Evolutionary conservation across 2,888 invertebrate species (phyloP).

Genomic region (Drosophila picticornis): DNA sequence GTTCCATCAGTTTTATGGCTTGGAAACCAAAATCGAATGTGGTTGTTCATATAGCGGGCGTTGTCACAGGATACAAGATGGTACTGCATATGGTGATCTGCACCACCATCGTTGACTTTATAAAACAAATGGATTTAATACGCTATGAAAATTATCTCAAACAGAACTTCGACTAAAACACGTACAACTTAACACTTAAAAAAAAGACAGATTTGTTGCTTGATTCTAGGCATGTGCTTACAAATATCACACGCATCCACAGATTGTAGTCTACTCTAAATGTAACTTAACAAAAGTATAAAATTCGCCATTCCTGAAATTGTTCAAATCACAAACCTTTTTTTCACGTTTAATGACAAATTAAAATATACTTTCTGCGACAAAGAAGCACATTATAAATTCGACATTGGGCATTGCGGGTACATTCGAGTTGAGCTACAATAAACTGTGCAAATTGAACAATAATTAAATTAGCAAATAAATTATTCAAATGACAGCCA

Average conservation of each 20-base stretch:
- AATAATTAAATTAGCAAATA: constrained; percentile 75
- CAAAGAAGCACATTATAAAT: constrained; percentile 11
- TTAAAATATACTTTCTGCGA: not conserved
- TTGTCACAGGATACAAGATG: constrained; percentile 24
- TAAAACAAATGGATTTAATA: constrained; percentile 38
- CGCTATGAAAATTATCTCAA: constrained; percentile 17
- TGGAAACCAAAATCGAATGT: not conserved
- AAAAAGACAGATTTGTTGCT: not conserved
- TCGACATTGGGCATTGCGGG: constrained; percentile 1
- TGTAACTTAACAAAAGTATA: not conserved
- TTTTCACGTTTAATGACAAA: not conserved
- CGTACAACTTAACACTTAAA: not conserved
- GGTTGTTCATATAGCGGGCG: not conserved
- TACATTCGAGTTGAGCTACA: constrained; percentile 26
- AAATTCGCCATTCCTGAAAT: not conserved
- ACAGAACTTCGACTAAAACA: not conserved
- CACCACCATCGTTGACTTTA: constrained; percentile 32
- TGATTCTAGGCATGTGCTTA: not conserved
- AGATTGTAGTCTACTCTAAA: not conserved
- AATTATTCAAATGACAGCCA: constrained; percentile 68
- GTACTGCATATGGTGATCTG: constrained; percentile 35
- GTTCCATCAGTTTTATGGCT: constrained; percentile 40
- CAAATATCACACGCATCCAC: not conserved
- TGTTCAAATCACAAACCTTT: not conserved
- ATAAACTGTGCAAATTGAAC: constrained; percentile 69